Evolutionary conservation across 2,797 vertebrate species (phyloP).

Genomic region (Centropyge bicolor): DNA sequence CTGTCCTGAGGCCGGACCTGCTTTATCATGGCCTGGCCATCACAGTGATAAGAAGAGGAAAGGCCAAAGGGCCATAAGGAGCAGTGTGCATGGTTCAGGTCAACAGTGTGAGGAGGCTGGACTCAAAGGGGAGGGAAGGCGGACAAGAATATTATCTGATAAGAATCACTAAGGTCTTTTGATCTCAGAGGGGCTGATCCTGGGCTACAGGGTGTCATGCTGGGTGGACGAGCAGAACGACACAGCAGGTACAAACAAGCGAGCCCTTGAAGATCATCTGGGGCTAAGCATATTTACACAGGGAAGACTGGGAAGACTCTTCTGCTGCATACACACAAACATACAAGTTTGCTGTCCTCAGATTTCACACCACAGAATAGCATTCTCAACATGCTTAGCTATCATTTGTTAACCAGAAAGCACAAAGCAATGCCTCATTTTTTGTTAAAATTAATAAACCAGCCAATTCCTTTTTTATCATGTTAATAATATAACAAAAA

Average conservation of each 20-base stretch:
- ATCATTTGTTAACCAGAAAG: background rate
- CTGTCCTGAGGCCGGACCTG: constrained; percentile 75
- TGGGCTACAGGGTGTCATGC: constrained; percentile 85
- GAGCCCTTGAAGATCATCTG: constrained; percentile 78
- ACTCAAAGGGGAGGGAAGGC: constrained; percentile 74
- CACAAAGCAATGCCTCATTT: background rate
- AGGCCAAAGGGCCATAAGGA: constrained; percentile 83
- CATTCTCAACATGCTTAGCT: constrained; percentile 19
- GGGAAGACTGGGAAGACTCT: constrained; percentile 58
- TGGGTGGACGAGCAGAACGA: constrained; percentile 84
- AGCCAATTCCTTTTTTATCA: background rate
- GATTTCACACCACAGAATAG: constrained; percentile 1
- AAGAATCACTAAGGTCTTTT: constrained; percentile 85
- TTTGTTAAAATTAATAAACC: background rate
- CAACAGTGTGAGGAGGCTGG: constrained; percentile 79
- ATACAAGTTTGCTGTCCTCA: constrained; percentile 16
- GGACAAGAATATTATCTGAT: constrained; percentile 86
- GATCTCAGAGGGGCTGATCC: constrained; percentile 84
- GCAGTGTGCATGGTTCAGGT: constrained; percentile 77
- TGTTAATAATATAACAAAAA: background rate
- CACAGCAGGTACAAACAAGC: constrained; percentile 89
- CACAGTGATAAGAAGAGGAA: constrained; percentile 86
- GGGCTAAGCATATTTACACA: constrained; percentile 72
- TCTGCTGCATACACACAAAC: constrained; percentile 37
- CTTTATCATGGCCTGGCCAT: constrained; percentile 77